Percentiles rank a stretch among this genome's conserved stretches.
Conservation (phyloP, 2,113 vertebrate species). For the Oenanthe melanoleuca region DNA sequence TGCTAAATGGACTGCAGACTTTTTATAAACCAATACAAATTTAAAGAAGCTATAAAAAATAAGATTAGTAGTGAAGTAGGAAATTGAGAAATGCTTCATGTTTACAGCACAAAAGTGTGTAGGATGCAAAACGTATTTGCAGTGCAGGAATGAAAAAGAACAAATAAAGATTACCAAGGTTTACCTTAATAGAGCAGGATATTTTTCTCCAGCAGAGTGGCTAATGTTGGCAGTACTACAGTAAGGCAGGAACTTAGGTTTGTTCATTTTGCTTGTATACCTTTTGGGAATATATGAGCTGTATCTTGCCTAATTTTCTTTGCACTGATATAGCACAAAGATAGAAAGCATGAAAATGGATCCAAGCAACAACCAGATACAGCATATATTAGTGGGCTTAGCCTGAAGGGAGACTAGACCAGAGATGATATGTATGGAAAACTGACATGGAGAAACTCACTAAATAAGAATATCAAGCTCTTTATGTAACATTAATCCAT, state of each 20-base stretch:
- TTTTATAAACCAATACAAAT: background rate
- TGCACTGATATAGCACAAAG: slow-evolving; percentile 45
- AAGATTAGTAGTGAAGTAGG: slow-evolving; percentile 1
- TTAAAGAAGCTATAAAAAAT: slow-evolving; percentile 13
- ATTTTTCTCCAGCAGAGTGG: slow-evolving; percentile 13
- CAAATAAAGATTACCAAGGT: background rate
- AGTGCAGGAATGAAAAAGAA: slow-evolving; percentile 7
- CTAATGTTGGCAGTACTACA: slow-evolving; percentile 31
- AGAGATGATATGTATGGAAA: background rate
- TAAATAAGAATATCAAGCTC: slow-evolving; percentile 24
- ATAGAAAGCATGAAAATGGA: slow-evolving; percentile 57
- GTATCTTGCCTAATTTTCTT: slow-evolving; percentile 46
- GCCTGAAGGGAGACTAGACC: background rate
- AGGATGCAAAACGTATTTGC: slow-evolving; percentile 21
- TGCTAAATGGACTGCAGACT: background rate
- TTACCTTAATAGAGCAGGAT: background rate
- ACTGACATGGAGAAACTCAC: background rate
- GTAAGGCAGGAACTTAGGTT: background rate
- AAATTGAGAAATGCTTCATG: slow-evolving; percentile 26
- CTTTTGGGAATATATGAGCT: slow-evolving; percentile 49
- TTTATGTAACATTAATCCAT: slow-evolving; percentile 10
- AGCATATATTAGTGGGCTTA: background rate
- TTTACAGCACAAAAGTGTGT: background rate
- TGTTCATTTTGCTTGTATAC: slow-evolving; percentile 27
- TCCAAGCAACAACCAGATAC: slow-evolving; percentile 20